Base-by-base conservation (phyloP, 2,797 vertebrate species). In the Onychomys torridus region DNA sequence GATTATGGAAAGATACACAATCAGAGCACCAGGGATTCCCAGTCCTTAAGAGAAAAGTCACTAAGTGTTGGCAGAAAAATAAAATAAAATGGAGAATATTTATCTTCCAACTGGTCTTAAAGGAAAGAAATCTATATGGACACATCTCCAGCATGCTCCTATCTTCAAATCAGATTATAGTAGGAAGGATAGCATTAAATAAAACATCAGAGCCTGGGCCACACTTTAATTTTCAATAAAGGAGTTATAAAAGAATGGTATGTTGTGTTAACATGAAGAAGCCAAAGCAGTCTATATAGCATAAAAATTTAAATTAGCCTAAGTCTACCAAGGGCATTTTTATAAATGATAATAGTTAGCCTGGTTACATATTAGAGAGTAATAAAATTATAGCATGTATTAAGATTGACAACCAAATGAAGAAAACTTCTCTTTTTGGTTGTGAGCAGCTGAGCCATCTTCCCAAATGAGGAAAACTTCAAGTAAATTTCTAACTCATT, bases 11-110 rank as follows among this genome's bases (percentile, higher is more conserved):
- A 92, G 75, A 75, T 78, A 82, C 0, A 83, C 29, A 63, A 2
- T 40, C 67, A 71, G 27, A 91, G 12, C 88, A 2, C 55, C 77
- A 90, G 73, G 67, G 65, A 90, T 65, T 23, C 34, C 40, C 43
- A 29, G 5, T 73, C 16, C 32, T 88, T 93, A 76, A 63, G 52
- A 88, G 37, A 94, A 97, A 90, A 78, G 40, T 81, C 55, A 65
- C 67, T 29, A 65, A 65, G 10, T 59, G 0, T 78, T 90, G 32
- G 95, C 17, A 83, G 71, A 81, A 85, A 91, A 63, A 91, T 55
- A 12, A 25, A 67, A 61, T 65, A 49, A 1, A 65, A 13, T 71
- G 21, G 90, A 67, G 12, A 27, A 16, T 79, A 37, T 84, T 37
- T 78, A 65, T 49, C 32, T 52, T 78, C 13, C 43, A 65, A 27